Base-by-base conservation (phyloP, 2,113 vertebrate species). In the Nothobranchius kuhntae region DNA sequence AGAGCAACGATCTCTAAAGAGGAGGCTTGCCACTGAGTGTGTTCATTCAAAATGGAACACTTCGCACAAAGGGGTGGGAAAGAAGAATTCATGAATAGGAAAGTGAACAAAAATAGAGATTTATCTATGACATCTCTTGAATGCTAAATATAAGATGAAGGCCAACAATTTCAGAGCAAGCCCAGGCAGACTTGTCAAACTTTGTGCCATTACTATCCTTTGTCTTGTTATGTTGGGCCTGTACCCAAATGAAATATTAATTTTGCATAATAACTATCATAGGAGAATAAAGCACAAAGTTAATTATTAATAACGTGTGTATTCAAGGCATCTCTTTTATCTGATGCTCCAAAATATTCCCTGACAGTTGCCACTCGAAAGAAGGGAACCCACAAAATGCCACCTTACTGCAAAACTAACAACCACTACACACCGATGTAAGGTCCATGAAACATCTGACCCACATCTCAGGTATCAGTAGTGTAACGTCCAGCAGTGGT, bases 291-390 rank as follows among this genome's bases (percentile, higher is more conserved):
- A 92, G 89, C 84, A 87, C 82, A 87, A 73, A 81, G 80, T 93
- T 88, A 92, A 93, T 92, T 91, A 93, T 93, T 93, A 90, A 92
- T 93, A 83, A 75, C 85, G 78, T 92, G 92, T 92, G 91, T 93
- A 93, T 91, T 92, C 91, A 91, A 91, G 90, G 86, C 90, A 84
- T 89, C 83, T 81, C 72, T 76, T 75, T 82, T 90, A 87, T 82
- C 75, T 84, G 65, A 84, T 53, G 80, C 75, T 81, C 73, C 73
- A 88, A 87, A 89, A 89, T 88, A 91, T 89, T 93, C 85, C 89
- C 86, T 87, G 89, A 88, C 88, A 90, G 86, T 91, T 89, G 86
- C 85, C 78, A 87, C 87, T 87, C 82, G 44, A 81, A 80, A 71
- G 75, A 84, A 80, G 80, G 80, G 76, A 84, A 83, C 81, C 75